Evolutionary conservation across 2,888 invertebrate species (phyloP), one percentile per base, ranked within the genome.

Genomic region (Timandra comae): DNA sequence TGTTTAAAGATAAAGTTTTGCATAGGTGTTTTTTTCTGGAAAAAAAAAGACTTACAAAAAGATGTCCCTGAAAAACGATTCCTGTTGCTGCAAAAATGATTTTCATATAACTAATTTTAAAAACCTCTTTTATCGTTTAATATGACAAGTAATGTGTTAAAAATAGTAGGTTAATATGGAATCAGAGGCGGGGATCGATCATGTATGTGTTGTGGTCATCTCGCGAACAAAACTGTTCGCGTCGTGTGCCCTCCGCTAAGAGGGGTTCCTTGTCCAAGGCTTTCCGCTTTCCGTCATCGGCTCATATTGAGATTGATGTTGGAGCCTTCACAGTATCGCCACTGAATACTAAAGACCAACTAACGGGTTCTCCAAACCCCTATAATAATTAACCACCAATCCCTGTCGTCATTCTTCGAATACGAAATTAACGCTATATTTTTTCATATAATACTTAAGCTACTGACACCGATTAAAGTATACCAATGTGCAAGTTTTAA

Each of bases 291-390:
- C 68, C 79, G 84, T 82, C 84, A 82, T 75, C 72, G 67, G 59
- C 51, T 61, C 65, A 70, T 80, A 84, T 82, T 84, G 82, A 84
- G 82, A 84, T 84, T 84, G 84, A 84, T 84, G 81, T 73, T 68
- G 56, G 53, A 65, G 66, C 75, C 72, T 63, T 63, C 63, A 56
- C 56, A 57, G 62, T 61, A 55, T 51, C 62, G 51, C 58, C 56
- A 60, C 71, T 63, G 84, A 82, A 84, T 84, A 84, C 81, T 80
- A 84, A 82, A 66, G 65, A 68, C 65, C 56, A 63, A 56, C 45
- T 50, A 47, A 54, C 62, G 63, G 72, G 73, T 79, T 79, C 77
- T 64, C 76, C 24, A 24, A 24, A 11, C 70, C 75, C 75, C 73
- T 76, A 16, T 16, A 16, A 16, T 16, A 84, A 84, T 84, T 84